Percentiles rank a stretch among this genome's conserved stretches.
phyloP scores from a whole-genome alignment of 1,140 invertebrate genomes.

The Delia radicum region DNA sequence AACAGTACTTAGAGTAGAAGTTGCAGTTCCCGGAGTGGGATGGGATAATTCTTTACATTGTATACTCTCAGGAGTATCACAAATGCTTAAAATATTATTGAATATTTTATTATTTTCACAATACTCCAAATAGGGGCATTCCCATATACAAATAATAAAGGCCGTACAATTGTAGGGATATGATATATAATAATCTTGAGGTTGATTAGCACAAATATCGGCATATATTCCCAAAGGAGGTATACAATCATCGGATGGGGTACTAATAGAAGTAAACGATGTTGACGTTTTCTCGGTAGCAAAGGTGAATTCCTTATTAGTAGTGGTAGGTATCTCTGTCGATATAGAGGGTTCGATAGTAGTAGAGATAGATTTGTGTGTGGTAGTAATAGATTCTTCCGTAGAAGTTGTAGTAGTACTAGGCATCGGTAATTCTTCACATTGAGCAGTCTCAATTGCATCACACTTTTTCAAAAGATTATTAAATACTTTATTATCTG shows the following conservation, averaged over 20 bases:
- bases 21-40: neutral
- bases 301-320: neutral
- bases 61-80: slow-evolving; percentile 3
- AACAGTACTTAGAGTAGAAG: no score
- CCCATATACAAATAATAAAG: neutral
- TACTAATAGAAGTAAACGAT: no score
- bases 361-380: neutral
- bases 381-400: neutral
- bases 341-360: neutral
- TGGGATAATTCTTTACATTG: neutral
- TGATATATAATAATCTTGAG: neutral
- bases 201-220: neutral
- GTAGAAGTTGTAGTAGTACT: neutral
- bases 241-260: no score
- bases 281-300: no score
- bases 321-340: neutral
- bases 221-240: neutral
- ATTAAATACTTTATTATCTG: slow-evolving; percentile 40
- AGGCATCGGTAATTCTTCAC: slow-evolving; percentile 37
- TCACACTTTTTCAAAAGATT: slow-evolving; percentile 36
- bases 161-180: slow-evolving; percentile 16
- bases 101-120: neutral
- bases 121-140: neutral
- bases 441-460: slow-evolving; percentile 40
- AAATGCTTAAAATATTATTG: neutral